Percentiles rank a stretch among this genome's conserved stretches.
These are phyloP conservation scores for Ameiurus melas DNA, from an alignment of 2,113 vertebrate genomes.

Conservation along the genomic window DNA sequence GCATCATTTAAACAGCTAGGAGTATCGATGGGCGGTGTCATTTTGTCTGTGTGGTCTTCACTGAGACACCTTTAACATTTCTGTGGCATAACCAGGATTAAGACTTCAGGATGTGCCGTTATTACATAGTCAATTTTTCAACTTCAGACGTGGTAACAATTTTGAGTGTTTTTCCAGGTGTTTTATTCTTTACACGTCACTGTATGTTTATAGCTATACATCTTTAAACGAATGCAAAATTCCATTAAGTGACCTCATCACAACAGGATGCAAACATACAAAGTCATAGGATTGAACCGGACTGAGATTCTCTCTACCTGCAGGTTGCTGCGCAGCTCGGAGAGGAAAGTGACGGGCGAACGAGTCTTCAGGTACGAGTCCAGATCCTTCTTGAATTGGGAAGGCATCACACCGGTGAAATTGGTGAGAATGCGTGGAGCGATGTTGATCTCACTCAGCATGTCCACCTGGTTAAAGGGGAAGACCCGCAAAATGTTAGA, in stretches of 20 bases:
- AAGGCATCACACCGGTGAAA: slow-evolving; percentile 98
- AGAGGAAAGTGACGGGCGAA: slow-evolving; percentile 95
- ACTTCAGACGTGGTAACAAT: too few relatives aligned
- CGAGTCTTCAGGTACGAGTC: slow-evolving; percentile 99
- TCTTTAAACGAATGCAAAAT: background rate
- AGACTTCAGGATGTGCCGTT: too few relatives aligned
- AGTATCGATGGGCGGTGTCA: too few relatives aligned
- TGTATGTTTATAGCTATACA: background rate
- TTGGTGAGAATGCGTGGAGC: slow-evolving; percentile 98
- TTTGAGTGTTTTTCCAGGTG: background rate
- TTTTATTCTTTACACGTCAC: background rate
- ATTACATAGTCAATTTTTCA: too few relatives aligned
- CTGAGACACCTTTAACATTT: too few relatives aligned
- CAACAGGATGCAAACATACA: background rate
- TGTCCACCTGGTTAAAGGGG: slow-evolving; percentile 83
- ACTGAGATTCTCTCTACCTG: slow-evolving; percentile 75
- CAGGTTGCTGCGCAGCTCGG: slow-evolving; percentile 95
- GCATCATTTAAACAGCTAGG: too few relatives aligned
- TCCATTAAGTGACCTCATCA: background rate
- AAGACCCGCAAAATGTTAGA: background rate
- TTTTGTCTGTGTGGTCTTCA: too few relatives aligned
- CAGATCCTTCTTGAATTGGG: slow-evolving; percentile 98
- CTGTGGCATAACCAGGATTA: too few relatives aligned
- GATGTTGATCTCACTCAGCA: slow-evolving; percentile 99
- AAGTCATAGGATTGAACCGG: background rate